Evolutionary conservation across 2,113 vertebrate species (phyloP).

Genomic region (Cariama cristata): DNA sequence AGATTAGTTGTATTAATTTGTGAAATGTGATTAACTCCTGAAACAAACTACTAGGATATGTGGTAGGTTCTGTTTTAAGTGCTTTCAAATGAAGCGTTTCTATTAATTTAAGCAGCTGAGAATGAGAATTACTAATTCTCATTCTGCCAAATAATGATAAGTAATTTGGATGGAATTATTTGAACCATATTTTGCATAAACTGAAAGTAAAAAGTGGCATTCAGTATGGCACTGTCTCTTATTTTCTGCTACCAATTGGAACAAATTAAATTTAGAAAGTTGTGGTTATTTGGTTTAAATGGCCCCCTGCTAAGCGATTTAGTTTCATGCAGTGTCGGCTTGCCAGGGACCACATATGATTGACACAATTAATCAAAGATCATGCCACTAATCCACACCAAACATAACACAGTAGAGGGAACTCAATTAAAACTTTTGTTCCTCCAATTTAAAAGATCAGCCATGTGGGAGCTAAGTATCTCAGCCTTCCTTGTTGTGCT

Average conservation of each 20-base stretch:
- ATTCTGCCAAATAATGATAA: neutral
- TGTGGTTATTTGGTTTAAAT: neutral
- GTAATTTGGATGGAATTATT: neutral
- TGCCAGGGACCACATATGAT: neutral
- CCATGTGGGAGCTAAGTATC: neutral
- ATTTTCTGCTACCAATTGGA: neutral
- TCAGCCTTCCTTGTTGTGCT: neutral
- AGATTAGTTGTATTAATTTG: neutral
- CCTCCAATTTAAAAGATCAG: neutral
- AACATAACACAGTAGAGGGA: neutral
- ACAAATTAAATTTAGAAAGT: neutral
- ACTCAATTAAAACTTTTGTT: constrained; percentile 49
- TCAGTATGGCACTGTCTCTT: neutral
- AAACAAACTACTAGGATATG: neutral
- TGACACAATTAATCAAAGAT: constrained; percentile 54
- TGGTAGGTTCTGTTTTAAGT: neutral
- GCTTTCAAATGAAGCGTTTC: neutral
- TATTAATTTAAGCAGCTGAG: neutral
- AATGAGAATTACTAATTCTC: neutral
- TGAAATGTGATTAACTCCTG: neutral
- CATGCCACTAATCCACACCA: neutral
- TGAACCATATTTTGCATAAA: neutral
- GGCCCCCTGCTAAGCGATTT: neutral
- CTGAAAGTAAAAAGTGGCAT: neutral
- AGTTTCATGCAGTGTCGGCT: neutral